Percentiles rank a stretch among this genome's conserved stretches.
Evolutionary conservation across 1,140 invertebrate species (phyloP).

Genomic region (Lamellibrachia luymesi): DNA sequence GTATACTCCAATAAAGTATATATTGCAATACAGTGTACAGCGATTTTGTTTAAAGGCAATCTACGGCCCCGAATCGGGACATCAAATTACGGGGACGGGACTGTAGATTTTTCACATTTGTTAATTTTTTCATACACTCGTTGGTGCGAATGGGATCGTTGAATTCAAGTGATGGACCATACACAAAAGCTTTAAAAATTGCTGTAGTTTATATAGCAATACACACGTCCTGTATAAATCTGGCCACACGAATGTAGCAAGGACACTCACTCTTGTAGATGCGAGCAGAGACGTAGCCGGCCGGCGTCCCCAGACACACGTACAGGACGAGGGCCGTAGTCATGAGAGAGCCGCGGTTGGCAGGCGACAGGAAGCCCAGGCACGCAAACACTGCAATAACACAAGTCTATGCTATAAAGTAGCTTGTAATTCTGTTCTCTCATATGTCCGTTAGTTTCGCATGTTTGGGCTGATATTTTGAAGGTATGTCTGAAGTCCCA

Average conservation of each 20-base stretch:
- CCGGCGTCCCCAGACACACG: slow-evolving; percentile 90
- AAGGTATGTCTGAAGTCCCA: too few relatives aligned
- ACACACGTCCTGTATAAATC: neutral
- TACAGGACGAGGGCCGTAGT: slow-evolving; percentile 92
- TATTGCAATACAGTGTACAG: too few relatives aligned
- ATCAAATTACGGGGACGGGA: too few relatives aligned
- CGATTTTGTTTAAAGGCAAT: neutral
- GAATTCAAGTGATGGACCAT: too few relatives aligned
- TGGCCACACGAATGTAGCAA: neutral
- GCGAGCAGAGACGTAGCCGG: slow-evolving; percentile 92
- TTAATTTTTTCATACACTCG: neutral
- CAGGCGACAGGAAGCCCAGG: slow-evolving; percentile 95
- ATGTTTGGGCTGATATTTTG: too few relatives aligned
- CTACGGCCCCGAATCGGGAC: too few relatives aligned
- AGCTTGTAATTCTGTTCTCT: neutral
- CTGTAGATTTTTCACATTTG: neutral
- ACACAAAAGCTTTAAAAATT: too few relatives aligned
- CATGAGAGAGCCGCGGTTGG: slow-evolving; percentile 97
- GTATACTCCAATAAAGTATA: too few relatives aligned
- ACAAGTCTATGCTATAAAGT: neutral
- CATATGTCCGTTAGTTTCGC: neutral
- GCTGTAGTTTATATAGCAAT: too few relatives aligned
- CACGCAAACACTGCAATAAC: slow-evolving; percentile 83
- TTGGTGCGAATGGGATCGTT: too few relatives aligned
- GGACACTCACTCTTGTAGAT: slow-evolving; percentile 83